Evolutionary conservation across 2,888 invertebrate genomes (phyloP).

Genomic region (Andrena hattorfiana): DNA sequence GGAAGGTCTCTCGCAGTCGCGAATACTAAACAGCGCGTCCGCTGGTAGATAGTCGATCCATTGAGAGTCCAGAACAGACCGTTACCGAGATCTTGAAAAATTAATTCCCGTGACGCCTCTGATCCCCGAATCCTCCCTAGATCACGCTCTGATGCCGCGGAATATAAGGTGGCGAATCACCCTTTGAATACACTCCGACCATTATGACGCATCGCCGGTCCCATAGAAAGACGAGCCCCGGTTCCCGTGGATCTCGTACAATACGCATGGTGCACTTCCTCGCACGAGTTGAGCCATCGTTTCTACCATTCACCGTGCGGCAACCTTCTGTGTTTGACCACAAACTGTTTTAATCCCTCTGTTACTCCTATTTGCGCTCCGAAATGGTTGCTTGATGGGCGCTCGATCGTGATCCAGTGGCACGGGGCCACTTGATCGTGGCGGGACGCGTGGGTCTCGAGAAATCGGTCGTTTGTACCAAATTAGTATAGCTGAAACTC

Average conservation of each 20-base stretch:
- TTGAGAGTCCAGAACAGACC: background rate
- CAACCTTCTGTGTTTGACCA: conserved; percentile 76
- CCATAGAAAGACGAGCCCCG: conserved; percentile 68
- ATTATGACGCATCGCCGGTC: conserved; percentile 70
- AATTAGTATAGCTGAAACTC: no score
- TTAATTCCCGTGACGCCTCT: conserved; percentile 12
- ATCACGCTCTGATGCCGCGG: conserved; percentile 46
- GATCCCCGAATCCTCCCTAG: conserved; percentile 29
- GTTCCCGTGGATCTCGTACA: conserved; percentile 59
- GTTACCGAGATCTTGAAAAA: conserved; percentile 1
- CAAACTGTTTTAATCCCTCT: conserved; percentile 79
- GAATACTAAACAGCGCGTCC: background rate
- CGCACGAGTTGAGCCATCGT: conserved; percentile 67
- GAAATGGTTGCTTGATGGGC: conserved; percentile 70
- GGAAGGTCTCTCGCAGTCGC: background rate
- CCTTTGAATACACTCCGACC: conserved; percentile 46
- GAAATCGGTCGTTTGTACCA: background rate
- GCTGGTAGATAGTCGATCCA: background rate
- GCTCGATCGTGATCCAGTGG: conserved; percentile 53
- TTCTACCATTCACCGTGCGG: conserved; percentile 69
- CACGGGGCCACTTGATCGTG: conserved; percentile 20
- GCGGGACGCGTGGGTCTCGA: conserved; percentile 10
- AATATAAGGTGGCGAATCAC: conserved; percentile 57
- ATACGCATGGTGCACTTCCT: conserved; percentile 54
- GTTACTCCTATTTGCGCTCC: conserved; percentile 74